Conservation (phyloP, 2,113 vertebrate genomes). For the Cygnus buccinator region DNA sequence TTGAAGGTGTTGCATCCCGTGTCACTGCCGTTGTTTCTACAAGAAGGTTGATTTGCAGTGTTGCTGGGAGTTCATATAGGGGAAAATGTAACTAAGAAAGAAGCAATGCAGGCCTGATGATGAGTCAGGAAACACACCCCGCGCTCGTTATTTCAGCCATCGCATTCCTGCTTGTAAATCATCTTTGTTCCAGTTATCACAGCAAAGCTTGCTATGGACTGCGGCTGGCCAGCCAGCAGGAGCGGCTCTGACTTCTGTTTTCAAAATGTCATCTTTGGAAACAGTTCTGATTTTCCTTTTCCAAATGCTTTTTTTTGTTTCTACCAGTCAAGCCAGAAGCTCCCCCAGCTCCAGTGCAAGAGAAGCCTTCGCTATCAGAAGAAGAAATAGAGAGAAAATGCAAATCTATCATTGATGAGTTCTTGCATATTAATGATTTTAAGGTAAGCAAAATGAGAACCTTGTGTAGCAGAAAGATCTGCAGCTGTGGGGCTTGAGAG, state of each 20-base stretch:
- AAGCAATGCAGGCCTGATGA: background rate
- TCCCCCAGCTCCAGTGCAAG: slow-evolving; percentile 64
- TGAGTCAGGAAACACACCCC: background rate
- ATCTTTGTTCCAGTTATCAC: background rate
- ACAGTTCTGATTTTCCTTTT: background rate
- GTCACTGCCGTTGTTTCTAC: background rate
- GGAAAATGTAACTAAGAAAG: background rate
- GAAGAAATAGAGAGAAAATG: slow-evolving; percentile 93
- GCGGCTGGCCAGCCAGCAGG: background rate
- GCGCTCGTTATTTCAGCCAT: background rate
- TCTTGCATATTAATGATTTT: slow-evolving; percentile 96
- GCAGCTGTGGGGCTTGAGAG: background rate
- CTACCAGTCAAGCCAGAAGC: slow-evolving; percentile 83
- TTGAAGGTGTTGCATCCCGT: background rate
- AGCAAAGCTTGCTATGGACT: background rate
- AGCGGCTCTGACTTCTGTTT: background rate
- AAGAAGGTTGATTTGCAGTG: background rate
- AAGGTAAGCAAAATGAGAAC: slow-evolving; percentile 80
- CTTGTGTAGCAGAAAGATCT: background rate
- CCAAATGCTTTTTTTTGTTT: background rate
- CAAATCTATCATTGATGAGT: slow-evolving; percentile 96
- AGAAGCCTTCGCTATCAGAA: slow-evolving; percentile 83
- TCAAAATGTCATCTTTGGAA: background rate
- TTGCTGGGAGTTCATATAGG: background rate
- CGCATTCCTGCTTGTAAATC: background rate